These are phyloP conservation scores for Rhagonycha fulva DNA, from an alignment of 2,888 invertebrate genomes.

Conservation along the genomic window DNA sequence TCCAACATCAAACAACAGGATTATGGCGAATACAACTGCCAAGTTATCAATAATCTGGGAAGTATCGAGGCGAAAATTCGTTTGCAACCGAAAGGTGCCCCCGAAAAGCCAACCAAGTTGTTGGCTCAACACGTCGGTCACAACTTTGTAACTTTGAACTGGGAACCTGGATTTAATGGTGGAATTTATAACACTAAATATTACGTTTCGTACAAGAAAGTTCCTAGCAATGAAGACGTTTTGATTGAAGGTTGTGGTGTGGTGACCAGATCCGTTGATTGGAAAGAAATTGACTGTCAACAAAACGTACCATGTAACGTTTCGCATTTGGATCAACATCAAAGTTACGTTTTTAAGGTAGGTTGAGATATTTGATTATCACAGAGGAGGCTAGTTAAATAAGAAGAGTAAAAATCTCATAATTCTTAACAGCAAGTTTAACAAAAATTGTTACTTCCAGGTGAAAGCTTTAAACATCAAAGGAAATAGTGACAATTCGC, in stretches of 20 bases:
- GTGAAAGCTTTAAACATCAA: slow-evolving; percentile 87
- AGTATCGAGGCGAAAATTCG: slow-evolving; percentile 75
- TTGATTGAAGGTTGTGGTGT: slow-evolving; percentile 66
- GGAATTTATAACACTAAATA: slow-evolving; percentile 86
- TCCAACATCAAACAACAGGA: slow-evolving; percentile 79
- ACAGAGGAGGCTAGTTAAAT: no score
- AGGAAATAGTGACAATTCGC: slow-evolving; percentile 85
- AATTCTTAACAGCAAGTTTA: no score
- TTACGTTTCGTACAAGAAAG: slow-evolving; percentile 80
- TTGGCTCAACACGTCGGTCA: slow-evolving; percentile 76
- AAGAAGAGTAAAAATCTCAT: no score
- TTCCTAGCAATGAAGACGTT: slow-evolving; percentile 65
- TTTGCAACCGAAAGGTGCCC: slow-evolving; percentile 85
- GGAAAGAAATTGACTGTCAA: slow-evolving; percentile 86
- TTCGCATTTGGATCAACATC: slow-evolving; percentile 82
- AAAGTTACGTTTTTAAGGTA: slow-evolving; percentile 85
- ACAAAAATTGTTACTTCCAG: slow-evolving; percentile 47
- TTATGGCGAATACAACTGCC: slow-evolving; percentile 90
- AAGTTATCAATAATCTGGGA: slow-evolving; percentile 83
- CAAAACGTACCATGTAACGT: slow-evolving; percentile 88
- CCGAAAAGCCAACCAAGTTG: slow-evolving; percentile 79
- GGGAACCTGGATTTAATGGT: slow-evolving; percentile 92
- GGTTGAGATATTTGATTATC: slow-evolving; percentile 19
- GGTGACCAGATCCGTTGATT: slow-evolving; percentile 65
- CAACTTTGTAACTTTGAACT: slow-evolving; percentile 77